Conservation (phyloP, 2,113 vertebrate genomes). For the Sander vitreus region DNA sequence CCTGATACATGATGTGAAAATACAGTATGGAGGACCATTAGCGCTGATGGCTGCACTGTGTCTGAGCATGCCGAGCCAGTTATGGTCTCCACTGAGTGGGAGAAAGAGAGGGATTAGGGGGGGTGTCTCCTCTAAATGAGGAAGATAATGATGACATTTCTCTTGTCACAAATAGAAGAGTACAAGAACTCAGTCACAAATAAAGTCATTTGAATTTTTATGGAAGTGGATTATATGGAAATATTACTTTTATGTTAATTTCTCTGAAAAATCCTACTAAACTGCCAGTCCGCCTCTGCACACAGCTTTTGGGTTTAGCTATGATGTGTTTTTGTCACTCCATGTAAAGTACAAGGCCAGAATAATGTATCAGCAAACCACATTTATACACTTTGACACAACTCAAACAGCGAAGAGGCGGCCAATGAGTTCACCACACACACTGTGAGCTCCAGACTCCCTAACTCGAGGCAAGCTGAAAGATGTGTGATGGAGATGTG, state of each 20-base stretch:
- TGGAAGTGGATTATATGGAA: neutral
- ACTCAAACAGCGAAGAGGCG: neutral
- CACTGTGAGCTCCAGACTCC: slow-evolving; percentile 4
- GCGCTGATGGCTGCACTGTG: slow-evolving; percentile 27
- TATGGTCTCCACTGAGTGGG: slow-evolving; percentile 21
- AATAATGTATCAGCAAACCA: neutral
- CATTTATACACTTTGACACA: neutral
- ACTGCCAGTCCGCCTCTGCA: neutral
- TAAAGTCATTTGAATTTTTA: neutral
- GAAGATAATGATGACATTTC: neutral
- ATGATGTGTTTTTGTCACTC: neutral
- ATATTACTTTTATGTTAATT: neutral
- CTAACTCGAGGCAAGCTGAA: neutral
- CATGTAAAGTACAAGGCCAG: neutral
- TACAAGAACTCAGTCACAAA: slow-evolving; percentile 7
- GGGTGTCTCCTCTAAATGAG: neutral
- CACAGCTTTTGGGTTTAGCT: neutral
- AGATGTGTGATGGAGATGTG: slow-evolving; percentile 4
- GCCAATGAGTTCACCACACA: neutral
- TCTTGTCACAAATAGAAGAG: neutral
- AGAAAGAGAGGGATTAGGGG: neutral
- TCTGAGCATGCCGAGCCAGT: slow-evolving; percentile 11
- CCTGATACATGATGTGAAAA: slow-evolving; percentile 44
- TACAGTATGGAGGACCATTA: slow-evolving; percentile 46
- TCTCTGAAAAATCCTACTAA: neutral